These are phyloP conservation scores for Noctua pronuba DNA, from an alignment of 2,888 invertebrate genomes.

Conservation along the genomic window DNA sequence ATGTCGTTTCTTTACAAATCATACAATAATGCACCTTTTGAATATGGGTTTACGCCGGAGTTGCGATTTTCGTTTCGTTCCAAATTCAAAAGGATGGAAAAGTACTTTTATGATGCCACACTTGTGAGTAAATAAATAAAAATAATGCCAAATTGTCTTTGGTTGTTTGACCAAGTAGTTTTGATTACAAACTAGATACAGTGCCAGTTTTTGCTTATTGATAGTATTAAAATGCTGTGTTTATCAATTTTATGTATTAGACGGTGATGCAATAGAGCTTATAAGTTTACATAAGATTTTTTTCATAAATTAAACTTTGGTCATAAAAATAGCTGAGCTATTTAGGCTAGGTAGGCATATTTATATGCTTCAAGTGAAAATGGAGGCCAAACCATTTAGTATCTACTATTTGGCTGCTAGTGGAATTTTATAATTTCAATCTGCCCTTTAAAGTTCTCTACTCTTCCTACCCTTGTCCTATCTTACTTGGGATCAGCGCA, in stretches of 20 bases:
- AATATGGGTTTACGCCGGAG: constrained; percentile 81
- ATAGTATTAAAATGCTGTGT: not conserved
- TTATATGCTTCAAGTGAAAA: not conserved
- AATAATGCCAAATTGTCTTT: constrained; percentile 49
- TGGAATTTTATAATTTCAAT: not conserved
- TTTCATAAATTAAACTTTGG: too few relatives aligned
- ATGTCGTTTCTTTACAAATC: constrained; percentile 86
- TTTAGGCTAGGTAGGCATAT: too few relatives aligned
- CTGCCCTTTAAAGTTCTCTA: not conserved
- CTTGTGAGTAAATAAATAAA: constrained; percentile 75
- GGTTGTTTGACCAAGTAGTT: constrained; percentile 41
- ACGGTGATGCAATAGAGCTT: not conserved
- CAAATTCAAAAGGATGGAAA: constrained; percentile 77
- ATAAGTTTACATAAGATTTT: not conserved
- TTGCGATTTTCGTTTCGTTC: constrained; percentile 73
- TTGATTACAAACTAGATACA: constrained; percentile 21
- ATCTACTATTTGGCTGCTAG: not conserved
- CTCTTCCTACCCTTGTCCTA: not conserved
- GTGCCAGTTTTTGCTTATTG: not conserved
- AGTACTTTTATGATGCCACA: constrained; percentile 71
- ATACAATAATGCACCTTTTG: constrained; percentile 83
- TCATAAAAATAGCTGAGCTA: too few relatives aligned
- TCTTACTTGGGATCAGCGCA: not conserved
- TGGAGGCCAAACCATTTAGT: not conserved
- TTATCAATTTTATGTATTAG: not conserved